Base-by-base conservation (phyloP, 2,797 vertebrate genomes). In the Poliocrania exsul region DNA sequence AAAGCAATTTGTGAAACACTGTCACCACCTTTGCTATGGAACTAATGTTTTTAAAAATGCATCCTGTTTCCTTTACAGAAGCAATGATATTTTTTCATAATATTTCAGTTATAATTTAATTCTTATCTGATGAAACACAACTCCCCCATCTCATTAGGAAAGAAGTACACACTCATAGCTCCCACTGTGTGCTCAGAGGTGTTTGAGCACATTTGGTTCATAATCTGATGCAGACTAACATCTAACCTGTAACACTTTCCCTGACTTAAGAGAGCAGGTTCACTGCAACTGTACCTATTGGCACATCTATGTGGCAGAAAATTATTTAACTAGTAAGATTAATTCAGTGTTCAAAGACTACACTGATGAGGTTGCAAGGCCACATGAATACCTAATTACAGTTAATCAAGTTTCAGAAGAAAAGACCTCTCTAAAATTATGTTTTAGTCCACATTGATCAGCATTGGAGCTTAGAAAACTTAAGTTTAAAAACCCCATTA, bases 1-100 rank as follows among this genome's bases (percentile, higher is more conserved):
- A 97, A 96, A 97, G 98, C 65, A 96, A 94, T 33, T 93, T 95
- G 26, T 98, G 96, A 91, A 91, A 93, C 77, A 65, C 24, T 65
- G 29, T 31, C 82, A 72, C 7, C 66, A 51, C 20, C 54, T 37
- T 69, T 47, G 8, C 29, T 70, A 19, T 64, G 51, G 26, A 82
- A 85, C 33, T 81, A 73, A 49, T 28, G 28, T 46, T 81, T 71
- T 66, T 0, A 24, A 64, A 94, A 62, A 29, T 37, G 21, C 42
- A 71, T 19, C 1, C 0, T 6, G 13, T 44, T 73, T 40, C 31
- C 69, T 67, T 73, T 50, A 66, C 16, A 60, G 49, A 84, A 86
- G 16, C 38, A n/a, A 33, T 44, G 37, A 13, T 51, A 6, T 50
- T 74, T 81, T 74, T 67, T 80, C 65, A 28, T 54, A 73, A 40